Evolutionary conservation across 2,888 invertebrate genomes (phyloP).

Genomic region (Agonopterix heracliana): DNA sequence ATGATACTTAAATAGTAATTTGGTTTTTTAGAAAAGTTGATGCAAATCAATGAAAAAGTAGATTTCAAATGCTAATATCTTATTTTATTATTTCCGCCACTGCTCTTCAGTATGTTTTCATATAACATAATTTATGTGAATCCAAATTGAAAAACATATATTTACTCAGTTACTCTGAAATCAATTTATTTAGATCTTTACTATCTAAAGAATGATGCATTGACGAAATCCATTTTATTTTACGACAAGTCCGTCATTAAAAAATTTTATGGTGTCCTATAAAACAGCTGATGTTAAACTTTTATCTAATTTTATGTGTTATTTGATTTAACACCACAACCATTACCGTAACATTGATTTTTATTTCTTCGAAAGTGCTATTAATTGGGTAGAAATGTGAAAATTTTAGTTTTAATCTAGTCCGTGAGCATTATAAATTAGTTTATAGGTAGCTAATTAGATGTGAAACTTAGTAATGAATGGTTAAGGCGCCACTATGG

Average conservation of each 20-base stretch:
- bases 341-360: neutral
- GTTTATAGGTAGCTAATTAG: conserved; percentile 1
- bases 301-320: conserved; percentile 13
- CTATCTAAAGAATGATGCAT: conserved; percentile 13
- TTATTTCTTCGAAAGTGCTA: conserved; percentile 3
- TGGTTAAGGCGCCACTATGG: neutral
- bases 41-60: too few species aligned
- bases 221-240: conserved; percentile 21
- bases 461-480: neutral
- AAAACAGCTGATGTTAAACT: conserved; percentile 6
- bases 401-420: neutral
- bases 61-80: too few species aligned
- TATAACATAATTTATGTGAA: too few species aligned
- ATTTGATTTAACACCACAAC: conserved; percentile 16
- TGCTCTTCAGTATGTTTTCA: too few species aligned
- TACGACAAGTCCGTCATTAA: conserved; percentile 24
- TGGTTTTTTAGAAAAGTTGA: too few species aligned
- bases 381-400: conserved; percentile 5
- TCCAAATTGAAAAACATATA: too few species aligned
- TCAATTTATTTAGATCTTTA: too few species aligned
- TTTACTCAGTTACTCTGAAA: too few species aligned
- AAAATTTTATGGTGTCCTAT: conserved; percentile 21
- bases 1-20: too few species aligned
- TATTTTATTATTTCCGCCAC: too few species aligned
- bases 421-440: neutral